Evolutionary conservation across 2,113 vertebrate genomes (phyloP), one percentile per base, ranked within the genome.

Genomic region (Ovis canadensis): DNA sequence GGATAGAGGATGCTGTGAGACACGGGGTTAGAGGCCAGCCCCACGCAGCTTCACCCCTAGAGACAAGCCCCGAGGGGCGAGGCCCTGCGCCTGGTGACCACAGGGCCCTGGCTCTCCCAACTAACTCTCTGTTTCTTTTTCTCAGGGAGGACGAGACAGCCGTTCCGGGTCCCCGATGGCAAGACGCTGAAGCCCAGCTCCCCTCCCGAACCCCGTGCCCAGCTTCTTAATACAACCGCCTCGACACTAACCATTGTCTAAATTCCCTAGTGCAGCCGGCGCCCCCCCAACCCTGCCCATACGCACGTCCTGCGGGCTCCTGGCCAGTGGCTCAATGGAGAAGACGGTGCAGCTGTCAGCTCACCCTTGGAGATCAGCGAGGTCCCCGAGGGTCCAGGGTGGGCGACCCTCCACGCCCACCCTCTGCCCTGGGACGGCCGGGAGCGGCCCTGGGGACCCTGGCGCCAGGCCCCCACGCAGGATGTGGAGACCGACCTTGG

Each of bases 141-240:
- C 77, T 64, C 98, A 99, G 99, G 99, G 99, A 97, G 98, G 99
- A 98, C 99, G 96, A 88, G 98, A 98, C 78, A 96, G 99, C 98
- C 99, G 99, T 97, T 99, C 99, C n/a, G 99, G 99, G 93, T 99
- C 99, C 77, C 99, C 99, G 90, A 98, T 99, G 98, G 99, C 99
- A 54, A 99, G 99, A 98, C 99, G 99, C 98, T 99, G 99, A 99
- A 98, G 97, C 90, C 96, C 88, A n/a, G 14, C 57, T 97, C 33
- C 97, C 16, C 84, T 71, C 92, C 91, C 78, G 96, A 94, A 91
- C 60, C 96, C 98, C 0, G 21, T 90, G 97, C 97, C 98, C 97
- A 36, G 99, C 99, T 99, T 99, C 97, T 77, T 98, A 99, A 98
- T 84, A 80, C 98, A 97, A 98, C 98, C 33, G 97, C 98, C 98